Percentiles rank a stretch among this genome's conserved stretches.
These are phyloP conservation scores for Nasonia longicornis DNA, from an alignment of 1,140 invertebrate genomes.

Conservation along the genomic window DNA sequence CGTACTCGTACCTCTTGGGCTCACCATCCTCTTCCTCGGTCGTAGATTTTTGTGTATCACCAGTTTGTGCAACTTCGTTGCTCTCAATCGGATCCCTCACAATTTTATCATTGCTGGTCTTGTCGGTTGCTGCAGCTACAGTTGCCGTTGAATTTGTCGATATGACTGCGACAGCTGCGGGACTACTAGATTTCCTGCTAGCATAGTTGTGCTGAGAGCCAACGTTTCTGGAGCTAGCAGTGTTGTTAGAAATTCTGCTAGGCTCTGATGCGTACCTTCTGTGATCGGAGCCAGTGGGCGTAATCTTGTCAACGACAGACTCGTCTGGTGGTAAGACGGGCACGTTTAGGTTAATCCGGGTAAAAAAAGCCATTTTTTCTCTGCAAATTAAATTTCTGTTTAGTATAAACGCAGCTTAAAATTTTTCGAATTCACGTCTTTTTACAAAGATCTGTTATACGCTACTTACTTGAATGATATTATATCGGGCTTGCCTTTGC, in stretches of 20 bases:
- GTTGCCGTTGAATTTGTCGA: background rate
- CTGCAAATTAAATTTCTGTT: slow-evolving; percentile 69
- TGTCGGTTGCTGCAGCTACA: slow-evolving; percentile 29
- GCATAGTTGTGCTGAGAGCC: background rate
- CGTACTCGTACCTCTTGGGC: slow-evolving; percentile 76
- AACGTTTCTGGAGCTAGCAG: background rate
- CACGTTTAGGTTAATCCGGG: slow-evolving; percentile 81
- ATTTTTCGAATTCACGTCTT: background rate
- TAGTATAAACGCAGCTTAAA: background rate
- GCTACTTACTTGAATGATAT: slow-evolving; percentile 91
- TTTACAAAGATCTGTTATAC: background rate
- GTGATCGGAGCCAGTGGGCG: slow-evolving; percentile 49
- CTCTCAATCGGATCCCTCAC: background rate
- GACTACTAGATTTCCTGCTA: slow-evolving; percentile 8
- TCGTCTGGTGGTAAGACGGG: slow-evolving; percentile 82
- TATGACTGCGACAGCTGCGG: background rate
- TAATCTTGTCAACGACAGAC: slow-evolving; percentile 44
- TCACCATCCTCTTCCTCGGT: slow-evolving; percentile 61
- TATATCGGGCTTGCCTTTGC: slow-evolving; percentile 90
- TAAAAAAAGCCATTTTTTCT: slow-evolving; percentile 97
- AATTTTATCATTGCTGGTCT: slow-evolving; percentile 19
- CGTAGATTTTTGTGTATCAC: background rate
- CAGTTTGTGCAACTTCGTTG: background rate
- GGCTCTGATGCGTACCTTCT: slow-evolving; percentile 63
- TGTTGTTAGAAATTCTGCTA: background rate